These are phyloP conservation scores for Pluvialis apricaria DNA, from an alignment of 2,113 vertebrate species.

Conservation along the genomic window DNA sequence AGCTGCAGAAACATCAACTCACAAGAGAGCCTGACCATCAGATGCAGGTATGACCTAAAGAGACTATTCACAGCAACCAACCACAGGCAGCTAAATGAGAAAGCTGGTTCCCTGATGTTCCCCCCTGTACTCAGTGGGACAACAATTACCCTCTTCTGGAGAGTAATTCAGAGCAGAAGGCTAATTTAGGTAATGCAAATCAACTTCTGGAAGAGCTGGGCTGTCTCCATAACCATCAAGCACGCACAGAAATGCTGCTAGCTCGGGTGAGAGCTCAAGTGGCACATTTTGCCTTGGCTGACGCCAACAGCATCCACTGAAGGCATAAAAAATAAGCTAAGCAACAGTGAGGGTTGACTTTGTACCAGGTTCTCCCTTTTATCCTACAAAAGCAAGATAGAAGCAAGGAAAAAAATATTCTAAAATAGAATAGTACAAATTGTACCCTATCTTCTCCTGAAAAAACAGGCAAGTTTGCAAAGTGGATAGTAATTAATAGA, in stretches of 20 bases:
- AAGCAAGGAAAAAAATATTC: not conserved
- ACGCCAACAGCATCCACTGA: not conserved
- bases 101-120: not conserved
- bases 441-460: not conserved
- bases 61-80: not conserved
- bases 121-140: not conserved
- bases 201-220: not conserved
- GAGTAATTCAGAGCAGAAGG: not conserved
- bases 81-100: not conserved
- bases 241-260: not conserved
- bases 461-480: not conserved
- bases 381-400: not conserved
- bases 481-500: conserved; percentile 32
- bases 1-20: not conserved
- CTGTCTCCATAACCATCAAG: not conserved
- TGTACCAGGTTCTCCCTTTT: not conserved
- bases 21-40: not conserved
- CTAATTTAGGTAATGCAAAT: not conserved
- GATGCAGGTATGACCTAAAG: not conserved
- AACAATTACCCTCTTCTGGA: not conserved
- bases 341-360: not conserved
- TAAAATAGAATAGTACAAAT: not conserved
- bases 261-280: not conserved
- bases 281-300: not conserved
- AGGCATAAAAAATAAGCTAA: not conserved